Conservation (phyloP, 1,140 invertebrate species). For the Gerris buenoi region DNA sequence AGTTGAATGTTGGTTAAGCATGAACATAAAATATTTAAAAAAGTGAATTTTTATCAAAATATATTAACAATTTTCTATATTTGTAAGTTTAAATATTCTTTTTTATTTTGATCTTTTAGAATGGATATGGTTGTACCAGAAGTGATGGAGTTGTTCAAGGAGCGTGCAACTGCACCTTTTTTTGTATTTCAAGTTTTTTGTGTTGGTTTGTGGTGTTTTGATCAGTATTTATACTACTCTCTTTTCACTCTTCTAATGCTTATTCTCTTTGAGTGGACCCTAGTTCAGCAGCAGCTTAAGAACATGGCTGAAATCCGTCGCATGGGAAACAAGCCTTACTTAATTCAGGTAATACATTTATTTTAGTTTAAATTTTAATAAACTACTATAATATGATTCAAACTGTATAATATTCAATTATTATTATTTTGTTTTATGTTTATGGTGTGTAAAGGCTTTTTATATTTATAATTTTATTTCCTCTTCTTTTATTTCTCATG, state of each 20-base stretch:
- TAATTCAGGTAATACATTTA: conserved; percentile 46
- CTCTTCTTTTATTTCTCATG: too few relatives aligned
- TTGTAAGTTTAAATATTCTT: conserved; percentile 6
- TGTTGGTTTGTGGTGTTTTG: conserved; percentile 94
- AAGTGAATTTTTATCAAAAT: too few relatives aligned
- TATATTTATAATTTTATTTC: too few relatives aligned
- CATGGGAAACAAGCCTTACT: conserved; percentile 96
- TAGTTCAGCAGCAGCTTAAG: conserved; percentile 92
- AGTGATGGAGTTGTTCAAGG: conserved; percentile 91
- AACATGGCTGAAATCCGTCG: conserved; percentile 99
- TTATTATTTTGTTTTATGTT: too few relatives aligned
- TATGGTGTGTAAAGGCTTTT: too few relatives aligned
- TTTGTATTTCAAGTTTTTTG: conserved; percentile 95
- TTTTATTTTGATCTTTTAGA: conserved; percentile 36
- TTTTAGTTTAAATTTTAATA: too few relatives aligned
- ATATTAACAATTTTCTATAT: background rate
- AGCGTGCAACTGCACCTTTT: conserved; percentile 95
- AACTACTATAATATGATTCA: too few relatives aligned
- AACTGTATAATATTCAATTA: too few relatives aligned
- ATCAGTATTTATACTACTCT: conserved; percentile 97
- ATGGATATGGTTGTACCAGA: conserved; percentile 84
- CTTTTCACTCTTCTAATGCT: conserved; percentile 96
- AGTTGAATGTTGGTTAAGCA: too few relatives aligned
- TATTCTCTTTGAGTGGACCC: conserved; percentile 91
- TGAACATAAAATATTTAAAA: too few relatives aligned